A percentile compares a stretch with the other conserved stretches of the same genome.
These are phyloP conservation scores for Ochropleura plecta DNA, from an alignment of 2,888 invertebrate genomes.

Conservation along the genomic window DNA sequence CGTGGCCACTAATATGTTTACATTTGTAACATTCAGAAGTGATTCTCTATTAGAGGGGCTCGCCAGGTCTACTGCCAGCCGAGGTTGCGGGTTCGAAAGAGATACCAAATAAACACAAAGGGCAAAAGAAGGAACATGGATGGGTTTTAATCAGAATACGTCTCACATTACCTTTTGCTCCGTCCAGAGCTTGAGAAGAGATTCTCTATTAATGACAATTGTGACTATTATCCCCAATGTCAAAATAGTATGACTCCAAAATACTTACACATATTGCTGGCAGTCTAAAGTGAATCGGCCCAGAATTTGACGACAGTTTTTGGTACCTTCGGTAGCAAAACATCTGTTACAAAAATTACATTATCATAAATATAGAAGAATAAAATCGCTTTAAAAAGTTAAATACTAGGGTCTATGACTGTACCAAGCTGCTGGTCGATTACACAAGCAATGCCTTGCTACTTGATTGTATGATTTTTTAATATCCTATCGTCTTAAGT, in stretches of 20 bases:
- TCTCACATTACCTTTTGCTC: no score
- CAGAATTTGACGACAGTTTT: background rate
- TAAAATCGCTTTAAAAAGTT: background rate
- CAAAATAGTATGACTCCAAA: background rate
- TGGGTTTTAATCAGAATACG: no score
- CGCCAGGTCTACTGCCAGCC: no score
- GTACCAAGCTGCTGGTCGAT: slow-evolving; percentile 25
- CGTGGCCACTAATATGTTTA: background rate
- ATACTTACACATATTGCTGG: background rate
- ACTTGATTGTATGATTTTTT: slow-evolving; percentile 56
- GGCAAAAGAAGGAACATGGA: no score
- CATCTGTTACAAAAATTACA: background rate
- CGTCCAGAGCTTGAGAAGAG: no score
- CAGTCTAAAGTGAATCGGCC: background rate
- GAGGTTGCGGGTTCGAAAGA: no score
- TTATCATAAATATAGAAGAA: background rate
- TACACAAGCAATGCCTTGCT: slow-evolving; percentile 47
- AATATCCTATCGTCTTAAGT: slow-evolving; percentile 52
- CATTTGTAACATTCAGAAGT: background rate
- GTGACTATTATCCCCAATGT: background rate
- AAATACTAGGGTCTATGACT: background rate
- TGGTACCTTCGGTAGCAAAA: background rate
- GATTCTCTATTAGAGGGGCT: background rate
- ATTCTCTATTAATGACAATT: no score
- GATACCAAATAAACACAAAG: no score